phyloP scores from a whole-genome alignment of 2,888 invertebrate genomes.

The Plebejus melissa region DNA sequence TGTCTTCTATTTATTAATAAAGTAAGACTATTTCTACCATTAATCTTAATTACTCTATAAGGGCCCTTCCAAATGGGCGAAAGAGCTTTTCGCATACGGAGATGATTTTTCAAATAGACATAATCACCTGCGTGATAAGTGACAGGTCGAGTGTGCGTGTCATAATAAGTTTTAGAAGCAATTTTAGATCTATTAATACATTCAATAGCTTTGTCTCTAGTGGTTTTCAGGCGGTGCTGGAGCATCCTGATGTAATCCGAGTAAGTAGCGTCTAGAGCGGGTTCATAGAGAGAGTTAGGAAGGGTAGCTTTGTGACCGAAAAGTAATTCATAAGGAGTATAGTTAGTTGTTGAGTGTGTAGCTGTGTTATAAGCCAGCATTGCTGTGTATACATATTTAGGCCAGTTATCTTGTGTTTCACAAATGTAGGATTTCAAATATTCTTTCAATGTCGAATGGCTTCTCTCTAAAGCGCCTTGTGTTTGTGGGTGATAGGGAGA shows the following conservation, averaged over 20 bases:
- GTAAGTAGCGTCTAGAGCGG: background rate
- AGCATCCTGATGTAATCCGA: background rate
- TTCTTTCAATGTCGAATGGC: background rate
- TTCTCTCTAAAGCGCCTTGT: background rate
- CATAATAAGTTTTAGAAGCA: no score
- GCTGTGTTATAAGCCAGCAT: background rate
- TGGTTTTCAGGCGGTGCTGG: background rate
- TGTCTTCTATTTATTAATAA: no score
- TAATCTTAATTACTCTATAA: background rate
- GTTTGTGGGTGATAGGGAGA: background rate
- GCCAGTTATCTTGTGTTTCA: background rate
- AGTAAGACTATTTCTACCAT: background rate
- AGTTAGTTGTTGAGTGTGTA: background rate
- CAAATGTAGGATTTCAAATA: background rate
- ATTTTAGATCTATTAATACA: no score
- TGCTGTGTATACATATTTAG: background rate
- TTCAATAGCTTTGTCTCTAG: background rate
- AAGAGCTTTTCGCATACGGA: background rate
- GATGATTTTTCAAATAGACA: background rate
- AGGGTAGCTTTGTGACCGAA: background rate
- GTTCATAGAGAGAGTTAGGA: background rate
- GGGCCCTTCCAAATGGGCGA: background rate
- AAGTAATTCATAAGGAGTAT: background rate
- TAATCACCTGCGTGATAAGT: background rate
- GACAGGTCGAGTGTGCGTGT: background rate